Conservation (phyloP, 2,797 vertebrate species). For the Sphenodon punctatus region DNA sequence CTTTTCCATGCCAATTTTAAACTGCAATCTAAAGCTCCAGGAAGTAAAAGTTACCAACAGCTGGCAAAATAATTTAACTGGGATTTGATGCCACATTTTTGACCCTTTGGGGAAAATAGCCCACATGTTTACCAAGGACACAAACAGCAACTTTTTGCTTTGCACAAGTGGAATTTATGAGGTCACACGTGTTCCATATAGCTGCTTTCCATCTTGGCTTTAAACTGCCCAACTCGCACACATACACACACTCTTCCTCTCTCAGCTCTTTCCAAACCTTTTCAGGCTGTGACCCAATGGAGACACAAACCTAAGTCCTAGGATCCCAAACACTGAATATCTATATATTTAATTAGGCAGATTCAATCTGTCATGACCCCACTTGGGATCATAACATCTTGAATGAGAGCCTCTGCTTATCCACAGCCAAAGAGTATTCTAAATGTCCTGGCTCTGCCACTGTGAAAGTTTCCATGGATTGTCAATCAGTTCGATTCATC, state of each 20-base stretch:
- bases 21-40: neutral
- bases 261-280: no score
- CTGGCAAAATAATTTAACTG: constrained; percentile 23
- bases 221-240: no score
- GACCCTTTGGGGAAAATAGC: constrained; percentile 22
- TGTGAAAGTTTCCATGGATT: neutral
- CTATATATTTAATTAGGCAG: no score
- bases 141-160: constrained; percentile 38
- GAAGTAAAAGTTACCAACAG: constrained; percentile 40
- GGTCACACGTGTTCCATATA: no score
- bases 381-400: no score
- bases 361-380: no score
- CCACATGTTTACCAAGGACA: constrained; percentile 47
- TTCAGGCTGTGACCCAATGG: no score
- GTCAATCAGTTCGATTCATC: neutral
- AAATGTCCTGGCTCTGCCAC: neutral
- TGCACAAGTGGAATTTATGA: neutral
- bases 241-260: no score
- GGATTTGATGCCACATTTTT: constrained; percentile 18
- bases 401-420: no score
- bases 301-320: no score
- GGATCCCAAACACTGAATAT: no score
- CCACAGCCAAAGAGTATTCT: neutral
- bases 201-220: no score
- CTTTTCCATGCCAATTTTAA: constrained; percentile 4